Percentiles rank a stretch among this genome's conserved stretches.
Conservation (phyloP, 1,140 invertebrate species). For the Drosophila sulfurigaster region DNA sequence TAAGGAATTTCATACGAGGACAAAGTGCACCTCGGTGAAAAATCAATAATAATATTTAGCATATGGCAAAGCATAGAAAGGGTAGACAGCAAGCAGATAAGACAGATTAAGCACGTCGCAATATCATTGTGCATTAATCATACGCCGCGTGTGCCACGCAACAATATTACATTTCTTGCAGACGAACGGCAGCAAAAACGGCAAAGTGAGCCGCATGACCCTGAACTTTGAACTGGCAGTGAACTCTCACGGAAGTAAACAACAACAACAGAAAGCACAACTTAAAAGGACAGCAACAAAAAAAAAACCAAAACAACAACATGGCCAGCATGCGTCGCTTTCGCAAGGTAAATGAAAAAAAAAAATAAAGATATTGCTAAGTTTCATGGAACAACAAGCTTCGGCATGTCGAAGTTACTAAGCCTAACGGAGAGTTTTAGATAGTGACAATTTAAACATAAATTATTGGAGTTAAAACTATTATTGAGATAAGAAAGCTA, state of each 20-base stretch:
- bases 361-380: conserved; percentile 11
- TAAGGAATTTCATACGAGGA: not conserved
- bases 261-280: conserved; percentile 1
- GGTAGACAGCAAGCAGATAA: conserved; percentile 33
- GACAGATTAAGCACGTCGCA: conserved; percentile 35
- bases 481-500: no score
- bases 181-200: conserved; percentile 15
- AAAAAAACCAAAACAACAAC: conserved; percentile 12
- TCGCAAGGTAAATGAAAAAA: conserved; percentile 58
- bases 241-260: conserved; percentile 51
- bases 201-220: conserved; percentile 44
- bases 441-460: not conserved
- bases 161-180: conserved; percentile 54
- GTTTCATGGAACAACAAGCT: not conserved
- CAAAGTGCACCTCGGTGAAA: conserved; percentile 48
- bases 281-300: not conserved
- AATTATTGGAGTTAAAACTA: not conserved
- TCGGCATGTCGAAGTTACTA: not conserved
- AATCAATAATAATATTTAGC: conserved; percentile 72
- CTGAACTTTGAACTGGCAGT: conserved; percentile 69
- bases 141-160: conserved; percentile 72
- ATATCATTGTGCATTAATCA: conserved; percentile 60
- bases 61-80: conserved; percentile 50
- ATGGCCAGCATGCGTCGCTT: conserved; percentile 71
- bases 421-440: not conserved